Base-by-base conservation (phyloP, 2,113 vertebrate species). In the Scolopax mira region DNA sequence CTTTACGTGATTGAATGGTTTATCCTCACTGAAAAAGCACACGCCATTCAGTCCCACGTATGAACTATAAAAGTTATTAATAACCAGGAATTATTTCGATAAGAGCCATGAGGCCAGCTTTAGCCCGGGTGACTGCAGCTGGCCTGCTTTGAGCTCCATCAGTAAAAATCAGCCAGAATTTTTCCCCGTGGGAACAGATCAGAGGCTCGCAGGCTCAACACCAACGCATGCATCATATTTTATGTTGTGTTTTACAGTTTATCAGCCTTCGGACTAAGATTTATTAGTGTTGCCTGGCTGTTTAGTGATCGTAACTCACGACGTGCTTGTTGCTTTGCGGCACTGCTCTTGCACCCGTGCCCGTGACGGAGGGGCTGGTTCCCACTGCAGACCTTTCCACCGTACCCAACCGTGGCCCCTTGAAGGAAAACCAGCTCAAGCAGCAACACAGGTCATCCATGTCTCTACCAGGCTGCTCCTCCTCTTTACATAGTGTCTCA, bases 11-110 rank as follows among this genome's bases (percentile, higher is more conserved):
- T 96, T 89, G 95, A 96, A 89, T 85, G 66, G 96, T 73, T 96
- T 90, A 85, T 85, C 73, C 78, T 93, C 58, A 17, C 88, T 89
- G 92, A 73, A 94, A 96, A 93, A 96, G 80, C 94, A 93, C 90
- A 87, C 33, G 7, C 54, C 61, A 82, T 69, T 85, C 92, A 92
- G 90, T 73, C 93, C 91, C 93, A 85, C 10, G 18, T 73, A 94
- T 25, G 58, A 73, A 72, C 93, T 72, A 82, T 95, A 94, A 96
- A 96, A 96, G 93, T 94, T 96, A 95, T 96, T 96, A 96, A 96
- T 91, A 96, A 91, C 93, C 52, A 89, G 71, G 78, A 95, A 95
- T 93, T 94, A 85, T 83, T 85, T 3, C 91, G 91, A 85, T 89
- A 94, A 88, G 81, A 95, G 62, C 81, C 81, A 73, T 91, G 81